Conservation (phyloP, 2,888 invertebrate genomes). For the Plemyria rubiginata region DNA sequence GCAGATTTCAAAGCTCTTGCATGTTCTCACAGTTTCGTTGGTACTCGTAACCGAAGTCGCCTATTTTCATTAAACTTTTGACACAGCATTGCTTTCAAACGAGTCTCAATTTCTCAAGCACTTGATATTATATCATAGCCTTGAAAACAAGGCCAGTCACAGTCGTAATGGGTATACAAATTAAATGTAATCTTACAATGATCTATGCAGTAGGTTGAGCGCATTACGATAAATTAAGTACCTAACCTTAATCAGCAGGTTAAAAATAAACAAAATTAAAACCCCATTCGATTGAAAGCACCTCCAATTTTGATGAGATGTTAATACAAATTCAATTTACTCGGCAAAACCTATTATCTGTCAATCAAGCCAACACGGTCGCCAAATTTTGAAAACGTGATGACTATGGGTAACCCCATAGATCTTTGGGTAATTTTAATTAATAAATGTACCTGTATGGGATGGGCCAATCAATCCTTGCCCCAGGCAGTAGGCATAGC, state of each 20-base stretch:
- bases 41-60: conserved; percentile 1
- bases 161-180: conserved; percentile 15
- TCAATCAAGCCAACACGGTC: too few species aligned
- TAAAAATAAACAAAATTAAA: background rate
- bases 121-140: background rate
- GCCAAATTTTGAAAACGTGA: too few species aligned
- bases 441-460: too few species aligned
- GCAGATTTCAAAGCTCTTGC: conserved; percentile 1
- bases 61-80: conserved; percentile 14
- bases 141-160: conserved; percentile 22
- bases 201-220: conserved; percentile 1
- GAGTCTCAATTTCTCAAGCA: conserved; percentile 12
- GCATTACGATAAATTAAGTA: background rate
- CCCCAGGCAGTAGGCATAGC: too few species aligned
- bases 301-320: too few species aligned
- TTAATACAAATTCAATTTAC: background rate
- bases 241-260: background rate
- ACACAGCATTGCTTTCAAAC: conserved; percentile 9
- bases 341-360: background rate
- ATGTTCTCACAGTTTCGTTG: conserved; percentile 2
- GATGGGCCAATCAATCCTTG: too few species aligned
- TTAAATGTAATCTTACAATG: conserved; percentile 19
- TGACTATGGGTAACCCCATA: too few species aligned
- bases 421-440: too few species aligned
- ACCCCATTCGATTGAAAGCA: too few species aligned